phyloP scores from a whole-genome alignment of 2,888 invertebrate species.

The Drosophila siamana region DNA sequence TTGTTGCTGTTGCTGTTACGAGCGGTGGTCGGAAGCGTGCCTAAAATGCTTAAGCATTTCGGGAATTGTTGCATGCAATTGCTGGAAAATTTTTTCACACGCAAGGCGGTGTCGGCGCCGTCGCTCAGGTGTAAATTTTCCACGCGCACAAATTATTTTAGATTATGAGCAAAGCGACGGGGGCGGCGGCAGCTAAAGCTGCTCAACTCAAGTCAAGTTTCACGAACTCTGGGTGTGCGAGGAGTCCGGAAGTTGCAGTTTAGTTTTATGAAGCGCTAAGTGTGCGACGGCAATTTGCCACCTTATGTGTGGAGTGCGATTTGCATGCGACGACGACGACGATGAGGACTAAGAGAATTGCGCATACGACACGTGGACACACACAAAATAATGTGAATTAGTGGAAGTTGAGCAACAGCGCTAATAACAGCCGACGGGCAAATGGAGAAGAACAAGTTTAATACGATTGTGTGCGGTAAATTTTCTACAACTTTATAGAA shows the following conservation, averaged over 20 bases:
- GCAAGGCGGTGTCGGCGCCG: slow-evolving; percentile 53
- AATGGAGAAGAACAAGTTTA: no score
- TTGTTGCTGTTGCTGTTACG: background rate
- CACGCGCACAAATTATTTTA: slow-evolving; percentile 77
- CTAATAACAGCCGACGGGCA: no score
- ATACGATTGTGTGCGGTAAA: background rate
- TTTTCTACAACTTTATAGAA: background rate
- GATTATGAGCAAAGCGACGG: slow-evolving; percentile 60
- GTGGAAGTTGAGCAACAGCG: slow-evolving; percentile 34
- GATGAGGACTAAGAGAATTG: slow-evolving; percentile 16
- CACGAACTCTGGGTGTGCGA: background rate
- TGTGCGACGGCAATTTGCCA: slow-evolving; percentile 46
- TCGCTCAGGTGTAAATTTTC: slow-evolving; percentile 73
- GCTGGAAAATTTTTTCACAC: slow-evolving; percentile 74
- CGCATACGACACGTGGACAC: slow-evolving; percentile 62
- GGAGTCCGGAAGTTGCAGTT: slow-evolving; percentile 68
- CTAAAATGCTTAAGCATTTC: slow-evolving; percentile 75
- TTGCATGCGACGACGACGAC: slow-evolving; percentile 43
- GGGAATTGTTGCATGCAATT: slow-evolving; percentile 76
- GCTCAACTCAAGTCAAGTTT: slow-evolving; percentile 17
- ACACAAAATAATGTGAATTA: slow-evolving; percentile 46
- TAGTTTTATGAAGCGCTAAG: slow-evolving; percentile 74
- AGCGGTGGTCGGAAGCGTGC: slow-evolving; percentile 66
- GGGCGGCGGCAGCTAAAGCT: background rate
- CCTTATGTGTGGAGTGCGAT: slow-evolving; percentile 11